Conservation (phyloP, 1,140 invertebrate species). For the Drosophila azteca region DNA sequence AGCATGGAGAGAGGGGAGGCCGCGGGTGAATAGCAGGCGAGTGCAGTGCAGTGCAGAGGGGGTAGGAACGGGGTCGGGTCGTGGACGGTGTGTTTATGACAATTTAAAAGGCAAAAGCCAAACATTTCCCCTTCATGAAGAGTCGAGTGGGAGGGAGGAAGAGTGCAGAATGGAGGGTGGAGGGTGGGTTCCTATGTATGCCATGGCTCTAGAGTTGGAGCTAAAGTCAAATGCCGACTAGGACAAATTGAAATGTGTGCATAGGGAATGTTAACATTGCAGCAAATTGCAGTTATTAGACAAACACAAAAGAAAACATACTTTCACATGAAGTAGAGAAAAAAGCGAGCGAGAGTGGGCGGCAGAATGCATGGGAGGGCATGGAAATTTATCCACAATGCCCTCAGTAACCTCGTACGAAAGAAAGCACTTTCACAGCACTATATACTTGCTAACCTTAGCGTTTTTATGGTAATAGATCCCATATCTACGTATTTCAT, state of each 20-base stretch:
- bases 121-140: conserved; percentile 13
- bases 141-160: not conserved
- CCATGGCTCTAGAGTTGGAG: not conserved
- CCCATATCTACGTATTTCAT: too few relatives aligned
- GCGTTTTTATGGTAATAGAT: too few relatives aligned
- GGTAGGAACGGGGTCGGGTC: too few relatives aligned
- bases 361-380: too few relatives aligned
- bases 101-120: conserved; percentile 51
- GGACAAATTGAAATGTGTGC: conserved; percentile 35
- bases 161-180: not conserved
- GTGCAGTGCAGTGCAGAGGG: too few relatives aligned
- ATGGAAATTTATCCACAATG: too few relatives aligned
- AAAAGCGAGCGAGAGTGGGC: not conserved
- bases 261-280: conserved; percentile 37
- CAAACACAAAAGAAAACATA: conserved; percentile 6
- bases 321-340: not conserved
- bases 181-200: too few relatives aligned
- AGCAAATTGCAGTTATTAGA: conserved; percentile 44
- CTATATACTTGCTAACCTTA: too few relatives aligned
- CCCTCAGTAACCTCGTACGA: too few relatives aligned
- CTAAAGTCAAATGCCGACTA: conserved; percentile 12
- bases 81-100: conserved; percentile 6
- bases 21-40: too few relatives aligned
- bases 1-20: conserved; percentile 1
- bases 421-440: too few relatives aligned